These are phyloP conservation scores for Nansenia antarctica DNA, from an alignment of 2,113 vertebrate genomes.

Conservation along the genomic window DNA sequence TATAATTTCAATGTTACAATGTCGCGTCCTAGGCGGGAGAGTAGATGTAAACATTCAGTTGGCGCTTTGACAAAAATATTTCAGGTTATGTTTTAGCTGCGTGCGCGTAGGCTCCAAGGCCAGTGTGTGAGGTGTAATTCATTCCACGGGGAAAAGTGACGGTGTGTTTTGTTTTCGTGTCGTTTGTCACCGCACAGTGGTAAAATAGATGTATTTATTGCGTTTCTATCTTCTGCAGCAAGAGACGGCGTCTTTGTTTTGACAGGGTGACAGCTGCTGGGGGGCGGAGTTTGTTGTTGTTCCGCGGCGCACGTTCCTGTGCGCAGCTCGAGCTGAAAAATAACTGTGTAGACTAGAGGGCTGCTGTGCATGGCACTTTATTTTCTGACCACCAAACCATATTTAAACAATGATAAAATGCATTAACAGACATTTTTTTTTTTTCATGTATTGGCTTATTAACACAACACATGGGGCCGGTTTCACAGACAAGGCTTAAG, in stretches of 20 bases:
- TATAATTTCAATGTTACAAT: conserved; percentile 31
- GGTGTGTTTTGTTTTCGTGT: conserved; percentile 1
- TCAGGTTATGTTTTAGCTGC: conserved; percentile 15
- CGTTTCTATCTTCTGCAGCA: conserved; percentile 40
- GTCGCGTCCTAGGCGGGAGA: conserved; percentile 54
- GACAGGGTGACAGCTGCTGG: conserved; percentile 89
- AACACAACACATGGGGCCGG: too few species aligned
- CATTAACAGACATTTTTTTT: not conserved
- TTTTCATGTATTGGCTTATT: too few species aligned
- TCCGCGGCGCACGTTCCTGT: conserved; percentile 58
- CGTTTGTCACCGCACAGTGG: conserved; percentile 6
- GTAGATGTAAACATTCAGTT: conserved; percentile 73
- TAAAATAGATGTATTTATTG: conserved; percentile 24
- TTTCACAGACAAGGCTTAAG: too few species aligned
- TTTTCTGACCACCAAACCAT: not conserved
- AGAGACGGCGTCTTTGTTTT: conserved; percentile 80
- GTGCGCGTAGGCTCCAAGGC: conserved; percentile 10
- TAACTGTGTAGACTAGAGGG: not conserved
- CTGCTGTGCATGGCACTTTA: not conserved
- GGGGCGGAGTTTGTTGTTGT: conserved; percentile 79
- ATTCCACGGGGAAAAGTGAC: conserved; percentile 16
- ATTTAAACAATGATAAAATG: not conserved
- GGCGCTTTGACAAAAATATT: conserved; percentile 47
- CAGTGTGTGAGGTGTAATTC: conserved; percentile 6
- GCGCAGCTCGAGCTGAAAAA: conserved; percentile 45